Evolutionary conservation across 2,797 vertebrate species (phyloP), one percentile per base, ranked within the genome.

Genomic region (Hippoglossus hippoglossus): DNA sequence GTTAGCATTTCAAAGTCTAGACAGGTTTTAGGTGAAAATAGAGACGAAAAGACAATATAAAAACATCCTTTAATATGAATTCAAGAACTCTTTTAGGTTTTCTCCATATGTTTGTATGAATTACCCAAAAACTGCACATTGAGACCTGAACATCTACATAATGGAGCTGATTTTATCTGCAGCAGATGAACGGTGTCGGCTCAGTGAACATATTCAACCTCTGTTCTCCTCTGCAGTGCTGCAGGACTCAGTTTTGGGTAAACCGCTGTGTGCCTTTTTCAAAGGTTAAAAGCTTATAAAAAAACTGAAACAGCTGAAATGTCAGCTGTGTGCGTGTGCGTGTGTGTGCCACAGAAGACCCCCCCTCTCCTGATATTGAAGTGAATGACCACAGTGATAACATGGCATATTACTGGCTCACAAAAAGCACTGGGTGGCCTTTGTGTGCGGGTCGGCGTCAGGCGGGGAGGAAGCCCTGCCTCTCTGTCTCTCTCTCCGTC

Each of bases 321-420:
- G 88, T 74, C 81, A 84, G 72, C 71, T 47, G 41, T 16, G 46
- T 46, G 44, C 18, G 44, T 46, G 44, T 46, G 44, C 6, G 44
- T 19, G 18, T 47, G 62, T 0, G 36, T 6, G 73, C 67, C 7
- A 28, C 53, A 62, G 61, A 71, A 65, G 57, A 55, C n/a, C n/a
- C 67, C 55, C 0, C 13, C 11, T 47, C 74, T 41, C 34, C 73
- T 16, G 46, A 79, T 79, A 73, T 57, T 57, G 72, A 77, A 82
- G 55, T 77, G 77, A 86, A 71, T 79, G 77, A 83, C 82, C 85
- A 69, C 79, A 80, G 76, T 56, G 82, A 86, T 77, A 63, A 75
- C 65, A 15, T 75, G 70, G 75, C 57, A 15, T 62, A 68, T 26
- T 59, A 66, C 50, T 6, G 71, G 22, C 46, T 46, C 68, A 19